Evolutionary conservation across 35 echinoderm and acorn worm species (phyloP).

Genomic region (Amphiura filiformis): DNA sequence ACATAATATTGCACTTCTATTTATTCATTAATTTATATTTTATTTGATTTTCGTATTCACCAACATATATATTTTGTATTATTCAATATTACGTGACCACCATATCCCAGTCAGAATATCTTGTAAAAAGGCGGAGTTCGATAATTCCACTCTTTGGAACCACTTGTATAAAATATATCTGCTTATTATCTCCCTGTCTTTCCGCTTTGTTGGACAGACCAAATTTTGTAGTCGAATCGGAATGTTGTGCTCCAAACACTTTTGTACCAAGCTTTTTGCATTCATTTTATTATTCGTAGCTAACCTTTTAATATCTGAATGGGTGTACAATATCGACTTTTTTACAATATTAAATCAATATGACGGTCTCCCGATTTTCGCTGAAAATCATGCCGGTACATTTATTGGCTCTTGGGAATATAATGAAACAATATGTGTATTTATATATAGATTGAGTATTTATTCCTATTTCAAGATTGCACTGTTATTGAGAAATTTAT

Average conservation of each 20-base stretch:
- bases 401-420: not conserved
- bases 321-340: not conserved
- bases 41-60: too few relatives aligned
- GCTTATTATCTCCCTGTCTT: not conserved
- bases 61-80: too few relatives aligned
- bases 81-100: too few relatives aligned
- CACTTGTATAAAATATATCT: not conserved
- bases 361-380: not conserved
- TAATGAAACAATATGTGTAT: not conserved
- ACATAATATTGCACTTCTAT: too few relatives aligned
- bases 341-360: not conserved
- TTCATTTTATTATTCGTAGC: not conserved
- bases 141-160: not conserved
- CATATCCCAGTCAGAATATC: too few relatives aligned
- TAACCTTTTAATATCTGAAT: not conserved
- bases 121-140: too few relatives aligned
- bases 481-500: not conserved
- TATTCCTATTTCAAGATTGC: not conserved
- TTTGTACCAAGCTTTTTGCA: not conserved
- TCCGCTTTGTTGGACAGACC: not conserved
- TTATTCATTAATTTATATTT: too few relatives aligned
- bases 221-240: not conserved
- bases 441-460: not conserved
- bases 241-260: not conserved
- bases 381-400: not conserved